Evolutionary conservation across 1,140 invertebrate genomes (phyloP), one percentile per base, ranked within the genome.

Genomic region (Lordiphosa collinella): DNA sequence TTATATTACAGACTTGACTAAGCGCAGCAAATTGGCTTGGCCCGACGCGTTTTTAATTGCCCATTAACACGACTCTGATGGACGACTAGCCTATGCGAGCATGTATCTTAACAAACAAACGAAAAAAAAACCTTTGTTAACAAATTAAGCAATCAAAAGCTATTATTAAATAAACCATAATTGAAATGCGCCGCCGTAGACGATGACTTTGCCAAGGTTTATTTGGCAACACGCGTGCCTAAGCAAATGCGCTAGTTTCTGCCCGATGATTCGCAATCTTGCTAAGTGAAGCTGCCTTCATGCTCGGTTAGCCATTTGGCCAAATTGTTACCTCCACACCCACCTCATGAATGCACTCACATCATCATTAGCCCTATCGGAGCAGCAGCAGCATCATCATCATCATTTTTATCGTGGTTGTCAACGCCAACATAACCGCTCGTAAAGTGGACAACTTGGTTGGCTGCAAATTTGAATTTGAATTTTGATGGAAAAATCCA

Each of bases 221-320:
- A 46, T 60, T 38, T 53, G 54, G 43, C 50, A 43, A 57, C 61
- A 68, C 66, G 66, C 66, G 66, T 67, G 64, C 48, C 59, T 52
- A 48, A 63, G 52, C 34, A 13, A 12, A 37, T 52, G 53, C 37
- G 49, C 40, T 12, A 13, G 32, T 56, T 52, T 53, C 35, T 29
- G 25, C 25, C 25, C 25, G 34, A 22, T 16, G 52, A 66, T 69
- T 56, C 62, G 71, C 67, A 84, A 82, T 80, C 71, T 75, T 62
- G 76, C 78, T 69, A 69, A 84, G 78, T 82, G 61, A 78, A 64
- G 53, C 66, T 82, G 67, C 76, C 76, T 82, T 82, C 76, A 82
- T 78, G 76, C 67, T 78, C 68, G 76, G 76, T 72, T 82, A 73
- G 53, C 36, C 69, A 58, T 47, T 63, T 58, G 32, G 49, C 68